A percentile compares a stretch with the other conserved stretches of the same genome.
Evolutionary conservation across 2,113 vertebrate species (phyloP).

Genomic region (Toxotes jaculatrix): DNA sequence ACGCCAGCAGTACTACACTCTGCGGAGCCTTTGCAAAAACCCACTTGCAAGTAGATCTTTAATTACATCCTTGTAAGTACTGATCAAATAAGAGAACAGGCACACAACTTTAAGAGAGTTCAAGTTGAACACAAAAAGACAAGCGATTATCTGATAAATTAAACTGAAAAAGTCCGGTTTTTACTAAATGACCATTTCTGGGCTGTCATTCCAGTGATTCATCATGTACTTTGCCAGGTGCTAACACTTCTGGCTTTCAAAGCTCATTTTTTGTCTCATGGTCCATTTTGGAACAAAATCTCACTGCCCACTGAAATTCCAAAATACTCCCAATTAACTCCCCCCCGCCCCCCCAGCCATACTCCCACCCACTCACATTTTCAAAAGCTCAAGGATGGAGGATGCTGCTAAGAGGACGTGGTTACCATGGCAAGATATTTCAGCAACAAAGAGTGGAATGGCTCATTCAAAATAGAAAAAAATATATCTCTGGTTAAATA

Average conservation of each 20-base stretch:
- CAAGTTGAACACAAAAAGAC: background rate
- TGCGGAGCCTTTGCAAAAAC: constrained; percentile 3
- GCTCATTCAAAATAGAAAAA: constrained; percentile 34
- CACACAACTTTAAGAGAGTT: constrained; percentile 4
- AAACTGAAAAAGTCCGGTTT: background rate
- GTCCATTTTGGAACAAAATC: constrained; percentile 42
- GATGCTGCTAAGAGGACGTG: constrained; percentile 34
- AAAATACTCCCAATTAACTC: constrained; percentile 62
- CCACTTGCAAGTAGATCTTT: constrained; percentile 14
- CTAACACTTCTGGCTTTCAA: constrained; percentile 32
- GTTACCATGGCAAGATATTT: constrained; percentile 64
- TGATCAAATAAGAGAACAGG: background rate
- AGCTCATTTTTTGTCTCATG: constrained; percentile 8
- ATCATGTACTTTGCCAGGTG: constrained; percentile 42
- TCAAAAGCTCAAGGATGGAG: constrained; percentile 56
- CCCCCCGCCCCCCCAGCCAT: background rate
- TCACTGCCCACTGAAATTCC: constrained; percentile 50
- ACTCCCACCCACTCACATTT: constrained; percentile 47
- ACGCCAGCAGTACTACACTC: background rate
- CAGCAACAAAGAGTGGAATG: constrained; percentile 28
- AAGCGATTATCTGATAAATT: background rate
- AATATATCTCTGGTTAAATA: constrained; percentile 25
- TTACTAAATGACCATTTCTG: constrained; percentile 8
- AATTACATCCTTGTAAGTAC: constrained; percentile 7
- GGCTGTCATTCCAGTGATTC: constrained; percentile 31